Base-by-base conservation (phyloP, 2,113 vertebrate species). In the Cichladusa arquata region DNA sequence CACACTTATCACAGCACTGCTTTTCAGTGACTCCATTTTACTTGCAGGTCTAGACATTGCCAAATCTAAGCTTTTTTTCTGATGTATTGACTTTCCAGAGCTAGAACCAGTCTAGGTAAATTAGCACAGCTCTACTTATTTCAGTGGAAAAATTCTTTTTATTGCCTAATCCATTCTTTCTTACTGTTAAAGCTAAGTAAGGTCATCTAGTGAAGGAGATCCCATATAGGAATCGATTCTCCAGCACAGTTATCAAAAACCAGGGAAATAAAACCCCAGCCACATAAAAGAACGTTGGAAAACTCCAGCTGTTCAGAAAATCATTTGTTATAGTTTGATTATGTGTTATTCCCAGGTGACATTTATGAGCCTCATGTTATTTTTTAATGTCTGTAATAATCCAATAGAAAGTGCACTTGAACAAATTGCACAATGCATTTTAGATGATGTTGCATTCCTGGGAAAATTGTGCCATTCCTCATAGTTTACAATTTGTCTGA, bases 401-500 rank as follows among this genome's bases (percentile, higher is more conserved):
- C 38, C 70, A 85, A n/a, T 42, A 87, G 44, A 61, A 81, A n/a
- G 29, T 40, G 16, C 61, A 61, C 14, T 76, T 84, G 64, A 62
- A 28, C 31, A 62, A 80, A 88, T 67, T 96, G 81, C 44, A 66
- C 36, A 67, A 38, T 80, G 60, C 47, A 57, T 67, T 80, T 82
- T 42, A 91, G 84, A 88, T 77, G 12, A 42, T 62, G 19, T 86
- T 60, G 29, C 26, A 78, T 91, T 77, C 17, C 76, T 71, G 12
- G 7, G 36, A 72, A 85, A 88, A 82, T 12, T 48, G 29, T 66
- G 83, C 24, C 16, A 34, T 65, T 89, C 50, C 42, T 94, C 38
- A 81, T 54, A 42, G 19, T 86, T 74, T 79, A 81, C 42, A 79
- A 69, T 53, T 96, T 96, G 92, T 71, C 42, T 91, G 54, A 64